Percentiles rank a stretch among this genome's conserved stretches.
phyloP scores from a whole-genome alignment of 1,140 invertebrate genomes.

The Arctopsyche grandis region DNA sequence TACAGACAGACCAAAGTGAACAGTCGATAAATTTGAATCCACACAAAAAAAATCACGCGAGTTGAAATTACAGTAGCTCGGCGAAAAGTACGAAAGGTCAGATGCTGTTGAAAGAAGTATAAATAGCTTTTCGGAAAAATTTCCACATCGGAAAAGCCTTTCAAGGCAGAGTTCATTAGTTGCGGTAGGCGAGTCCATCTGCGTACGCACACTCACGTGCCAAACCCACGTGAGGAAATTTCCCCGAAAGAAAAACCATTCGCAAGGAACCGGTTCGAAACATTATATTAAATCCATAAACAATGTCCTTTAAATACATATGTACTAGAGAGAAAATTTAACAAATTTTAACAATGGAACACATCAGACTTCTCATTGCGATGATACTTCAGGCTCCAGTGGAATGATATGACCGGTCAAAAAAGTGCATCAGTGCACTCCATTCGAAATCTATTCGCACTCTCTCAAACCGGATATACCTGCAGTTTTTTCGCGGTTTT shows the following conservation, averaged over 20 bases:
- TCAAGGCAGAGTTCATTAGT: constrained; percentile 21
- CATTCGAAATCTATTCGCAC: constrained; percentile 32
- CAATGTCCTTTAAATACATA: too few relatives aligned
- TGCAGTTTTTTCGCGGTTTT: constrained; percentile 11
- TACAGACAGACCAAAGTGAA: too few relatives aligned
- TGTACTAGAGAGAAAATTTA: too few relatives aligned
- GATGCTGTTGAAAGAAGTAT: too few relatives aligned
- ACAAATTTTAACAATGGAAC: background rate
- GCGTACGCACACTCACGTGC: constrained; percentile 1
- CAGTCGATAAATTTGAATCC: too few relatives aligned
- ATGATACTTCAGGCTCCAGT: constrained; percentile 11
- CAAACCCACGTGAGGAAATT: background rate
- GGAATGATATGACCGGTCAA: background rate
- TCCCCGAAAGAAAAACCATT: constrained; percentile 1
- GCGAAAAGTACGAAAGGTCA: too few relatives aligned
- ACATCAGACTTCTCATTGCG: constrained; percentile 23
- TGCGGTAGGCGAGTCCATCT: constrained; percentile 5
- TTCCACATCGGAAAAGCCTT: constrained; percentile 19
- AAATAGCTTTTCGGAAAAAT: constrained; percentile 13
- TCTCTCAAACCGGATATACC: background rate
- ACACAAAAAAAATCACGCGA: too few relatives aligned
- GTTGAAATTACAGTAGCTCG: too few relatives aligned
- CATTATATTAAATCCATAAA: too few relatives aligned
- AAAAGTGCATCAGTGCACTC: constrained; percentile 25
- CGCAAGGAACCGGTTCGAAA: background rate